A percentile compares a stretch with the other conserved stretches of the same genome.
Conservation (phyloP, 2,888 invertebrate species). For the Morinoia aosen region DNA sequence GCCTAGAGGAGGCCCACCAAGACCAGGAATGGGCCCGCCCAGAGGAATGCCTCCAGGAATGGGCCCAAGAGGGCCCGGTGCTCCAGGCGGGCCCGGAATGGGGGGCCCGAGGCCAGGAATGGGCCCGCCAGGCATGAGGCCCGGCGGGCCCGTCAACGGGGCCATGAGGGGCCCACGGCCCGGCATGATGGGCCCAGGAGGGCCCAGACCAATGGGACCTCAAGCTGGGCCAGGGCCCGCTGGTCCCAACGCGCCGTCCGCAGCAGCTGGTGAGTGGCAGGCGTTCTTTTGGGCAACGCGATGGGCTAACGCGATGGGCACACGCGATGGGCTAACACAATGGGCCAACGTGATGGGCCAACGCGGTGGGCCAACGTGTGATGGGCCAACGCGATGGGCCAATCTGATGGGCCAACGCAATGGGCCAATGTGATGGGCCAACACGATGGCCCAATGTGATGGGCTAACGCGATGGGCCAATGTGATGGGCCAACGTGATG, state of each 20-base stretch:
- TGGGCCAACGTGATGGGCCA: too few species aligned
- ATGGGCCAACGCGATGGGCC: too few species aligned
- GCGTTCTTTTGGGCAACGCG: neutral
- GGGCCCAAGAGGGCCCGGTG: constrained; percentile 55
- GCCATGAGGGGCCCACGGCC: constrained; percentile 65
- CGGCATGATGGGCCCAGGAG: constrained; percentile 66
- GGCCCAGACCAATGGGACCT: constrained; percentile 61
- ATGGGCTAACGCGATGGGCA: too few species aligned
- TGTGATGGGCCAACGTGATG: too few species aligned
- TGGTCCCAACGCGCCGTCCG: constrained; percentile 44
- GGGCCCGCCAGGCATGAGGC: constrained; percentile 63
- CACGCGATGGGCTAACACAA: too few species aligned
- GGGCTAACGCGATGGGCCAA: too few species aligned
- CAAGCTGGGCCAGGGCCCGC: constrained; percentile 56
- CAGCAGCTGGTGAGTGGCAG: constrained; percentile 6
- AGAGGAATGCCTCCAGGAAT: constrained; percentile 66
- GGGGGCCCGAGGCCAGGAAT: constrained; percentile 61
- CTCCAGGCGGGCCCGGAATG: constrained; percentile 56
- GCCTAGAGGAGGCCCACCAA: constrained; percentile 58
- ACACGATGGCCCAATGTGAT: too few species aligned
- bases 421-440: too few species aligned
- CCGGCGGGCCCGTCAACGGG: constrained; percentile 63
- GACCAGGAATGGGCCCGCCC: constrained; percentile 59
- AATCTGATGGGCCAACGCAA: too few species aligned
- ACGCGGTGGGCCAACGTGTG: too few species aligned